Conservation (phyloP, 2,888 invertebrate genomes). For the Celastrina argiolus region DNA sequence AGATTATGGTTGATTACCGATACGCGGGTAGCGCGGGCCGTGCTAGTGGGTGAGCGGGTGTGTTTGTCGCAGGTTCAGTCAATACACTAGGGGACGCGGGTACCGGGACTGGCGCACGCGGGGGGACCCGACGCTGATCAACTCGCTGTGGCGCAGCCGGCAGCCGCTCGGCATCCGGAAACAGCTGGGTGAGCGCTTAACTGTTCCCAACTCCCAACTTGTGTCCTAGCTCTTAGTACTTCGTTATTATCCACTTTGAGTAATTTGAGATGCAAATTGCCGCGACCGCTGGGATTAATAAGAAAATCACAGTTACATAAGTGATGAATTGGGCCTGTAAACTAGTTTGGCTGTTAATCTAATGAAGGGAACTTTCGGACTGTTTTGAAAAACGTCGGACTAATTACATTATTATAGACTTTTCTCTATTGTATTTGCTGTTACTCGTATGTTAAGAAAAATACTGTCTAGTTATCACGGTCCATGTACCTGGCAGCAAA, state of each 20-base stretch:
- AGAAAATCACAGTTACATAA: slow-evolving; percentile 1
- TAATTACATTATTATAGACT: too few relatives aligned
- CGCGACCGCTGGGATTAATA: slow-evolving; percentile 1
- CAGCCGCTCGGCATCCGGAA: slow-evolving; percentile 84
- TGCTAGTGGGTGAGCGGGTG: slow-evolving; percentile 15
- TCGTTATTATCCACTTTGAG: slow-evolving; percentile 19
- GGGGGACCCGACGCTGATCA: slow-evolving; percentile 84
- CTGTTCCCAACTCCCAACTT: not conserved
- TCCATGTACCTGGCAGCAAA: too few relatives aligned
- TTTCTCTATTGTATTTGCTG: too few relatives aligned
- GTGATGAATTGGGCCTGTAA: not conserved
- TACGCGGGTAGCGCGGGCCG: not conserved
- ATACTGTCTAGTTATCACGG: too few relatives aligned
- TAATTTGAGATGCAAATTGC: slow-evolving; percentile 20
- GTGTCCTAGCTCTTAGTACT: slow-evolving; percentile 1
- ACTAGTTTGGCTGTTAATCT: not conserved
- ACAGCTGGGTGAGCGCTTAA: slow-evolving; percentile 72
- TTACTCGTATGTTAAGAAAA: too few relatives aligned
- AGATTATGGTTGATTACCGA: slow-evolving; percentile 44
- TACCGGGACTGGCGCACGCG: slow-evolving; percentile 84
- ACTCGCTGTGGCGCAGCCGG: slow-evolving; percentile 85
- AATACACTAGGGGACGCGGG: slow-evolving; percentile 79
- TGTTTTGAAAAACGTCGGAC: too few relatives aligned
- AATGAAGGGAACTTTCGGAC: too few relatives aligned
- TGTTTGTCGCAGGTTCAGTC: slow-evolving; percentile 73